Evolutionary conservation across 2,797 vertebrate species (phyloP).

Genomic region (Eupleurogrammus muticus): DNA sequence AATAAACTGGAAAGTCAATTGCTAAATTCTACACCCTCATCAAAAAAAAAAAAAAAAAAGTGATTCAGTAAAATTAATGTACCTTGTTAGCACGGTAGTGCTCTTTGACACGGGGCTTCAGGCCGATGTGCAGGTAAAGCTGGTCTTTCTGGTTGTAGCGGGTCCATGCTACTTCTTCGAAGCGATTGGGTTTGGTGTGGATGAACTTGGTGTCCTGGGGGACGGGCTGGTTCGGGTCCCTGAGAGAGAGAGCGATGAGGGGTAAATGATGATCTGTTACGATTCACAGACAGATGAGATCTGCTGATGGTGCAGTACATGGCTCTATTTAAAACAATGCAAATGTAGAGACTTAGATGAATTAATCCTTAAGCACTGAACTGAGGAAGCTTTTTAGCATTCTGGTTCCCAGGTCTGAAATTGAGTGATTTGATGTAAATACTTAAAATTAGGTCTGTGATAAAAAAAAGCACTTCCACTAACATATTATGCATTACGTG

Average conservation of each 20-base stretch:
- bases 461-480: too few relatives aligned
- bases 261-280: neutral
- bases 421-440: too few relatives aligned
- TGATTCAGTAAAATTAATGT: neutral
- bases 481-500: too few relatives aligned
- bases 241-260: slow-evolving; percentile 69
- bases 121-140: slow-evolving; percentile 97
- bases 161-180: slow-evolving; percentile 99
- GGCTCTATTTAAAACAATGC: neutral
- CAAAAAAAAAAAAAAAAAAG: neutral
- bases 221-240: slow-evolving; percentile 98
- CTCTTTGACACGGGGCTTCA: slow-evolving; percentile 99
- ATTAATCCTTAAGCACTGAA: too few relatives aligned
- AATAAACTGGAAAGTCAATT: neutral
- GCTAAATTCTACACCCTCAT: neutral
- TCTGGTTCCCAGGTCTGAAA: too few relatives aligned
- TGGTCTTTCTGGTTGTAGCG: slow-evolving; percentile 99
- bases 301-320: neutral
- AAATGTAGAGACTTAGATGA: neutral
- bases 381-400: too few relatives aligned
- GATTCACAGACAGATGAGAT: neutral
- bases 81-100: slow-evolving; percentile 99
- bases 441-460: too few relatives aligned
- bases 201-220: slow-evolving; percentile 99
- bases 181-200: slow-evolving; percentile 98